A percentile compares a stretch with the other conserved stretches of the same genome.
Evolutionary conservation across 2,888 invertebrate genomes (phyloP).

Genomic region (Arrhopalites spinosus): DNA sequence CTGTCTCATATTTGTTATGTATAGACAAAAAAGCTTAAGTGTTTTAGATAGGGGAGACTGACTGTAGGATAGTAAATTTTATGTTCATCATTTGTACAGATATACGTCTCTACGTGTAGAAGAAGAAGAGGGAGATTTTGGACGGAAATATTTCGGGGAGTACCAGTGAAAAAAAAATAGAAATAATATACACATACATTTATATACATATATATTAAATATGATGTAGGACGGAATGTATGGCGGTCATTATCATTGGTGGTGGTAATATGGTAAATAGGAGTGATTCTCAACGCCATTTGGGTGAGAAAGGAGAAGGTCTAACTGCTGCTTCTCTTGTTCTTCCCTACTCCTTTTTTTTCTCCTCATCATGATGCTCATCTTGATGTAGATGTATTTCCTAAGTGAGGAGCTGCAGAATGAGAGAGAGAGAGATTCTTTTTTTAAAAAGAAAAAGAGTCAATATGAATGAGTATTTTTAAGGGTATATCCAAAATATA

Average conservation of each 20-base stretch:
- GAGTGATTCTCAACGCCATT: slow-evolving; percentile 17
- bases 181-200: too few species aligned
- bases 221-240: not conserved
- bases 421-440: slow-evolving; percentile 1
- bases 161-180: too few species aligned
- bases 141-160: too few species aligned
- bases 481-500: not conserved
- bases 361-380: not conserved
- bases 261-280: slow-evolving; percentile 25
- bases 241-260: slow-evolving; percentile 27
- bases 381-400: not conserved
- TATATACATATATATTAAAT: not conserved
- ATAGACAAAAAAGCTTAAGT: not conserved
- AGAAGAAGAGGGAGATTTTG: not conserved
- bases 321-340: slow-evolving; percentile 9
- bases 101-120: not conserved
- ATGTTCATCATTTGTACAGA: not conserved
- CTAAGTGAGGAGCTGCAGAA: not conserved
- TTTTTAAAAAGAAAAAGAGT: too few species aligned
- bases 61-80: not conserved
- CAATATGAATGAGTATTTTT: not conserved
- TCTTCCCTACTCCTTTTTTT: not conserved
- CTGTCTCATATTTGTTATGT: too few species aligned
- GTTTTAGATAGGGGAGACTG: not conserved
- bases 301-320: slow-evolving; percentile 26